These are phyloP conservation scores for Pempheris klunzingeri DNA, from an alignment of 2,797 vertebrate species.

Conservation along the genomic window DNA sequence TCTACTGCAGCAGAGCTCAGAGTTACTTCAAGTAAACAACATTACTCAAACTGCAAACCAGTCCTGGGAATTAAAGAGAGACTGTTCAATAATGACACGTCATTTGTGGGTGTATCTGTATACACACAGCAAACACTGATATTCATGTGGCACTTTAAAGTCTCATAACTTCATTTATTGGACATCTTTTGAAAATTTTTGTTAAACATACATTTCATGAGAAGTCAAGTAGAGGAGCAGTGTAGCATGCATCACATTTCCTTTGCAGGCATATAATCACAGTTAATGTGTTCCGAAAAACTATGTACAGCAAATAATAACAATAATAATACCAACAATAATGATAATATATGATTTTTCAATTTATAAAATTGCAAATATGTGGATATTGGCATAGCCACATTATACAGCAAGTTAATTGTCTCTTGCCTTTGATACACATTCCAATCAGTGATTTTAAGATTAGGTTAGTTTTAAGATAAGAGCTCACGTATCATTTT, in stretches of 20 bases:
- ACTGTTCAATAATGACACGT: constrained; percentile 36
- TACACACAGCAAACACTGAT: constrained; percentile 52
- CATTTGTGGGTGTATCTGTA: constrained; percentile 28
- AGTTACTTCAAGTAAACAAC: constrained; percentile 45
- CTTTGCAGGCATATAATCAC: constrained; percentile 84
- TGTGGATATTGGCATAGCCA: constrained; percentile 70
- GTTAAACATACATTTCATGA: constrained; percentile 83
- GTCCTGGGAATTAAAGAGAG: constrained; percentile 27
- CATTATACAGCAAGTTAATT: constrained; percentile 65
- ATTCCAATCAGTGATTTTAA: constrained; percentile 65
- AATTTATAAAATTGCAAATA: constrained; percentile 79
- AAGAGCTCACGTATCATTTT: constrained; percentile 64
- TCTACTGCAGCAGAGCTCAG: constrained; percentile 28
- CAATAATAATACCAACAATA: constrained; percentile 53
- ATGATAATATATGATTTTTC: constrained; percentile 53
- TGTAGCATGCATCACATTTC: constrained; percentile 86
- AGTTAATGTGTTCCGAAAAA: constrained; percentile 78
- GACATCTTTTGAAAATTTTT: constrained; percentile 70
- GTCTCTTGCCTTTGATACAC: constrained; percentile 59
- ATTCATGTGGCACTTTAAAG: constrained; percentile 60
- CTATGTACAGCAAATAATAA: constrained; percentile 75
- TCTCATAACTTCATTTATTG: constrained; percentile 73
- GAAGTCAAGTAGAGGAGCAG: constrained; percentile 77
- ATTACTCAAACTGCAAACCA: constrained; percentile 44
- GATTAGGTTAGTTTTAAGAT: constrained; percentile 54